Conservation (phyloP, 2,888 invertebrate species). For the Caenorhabditis sp. region DNA sequence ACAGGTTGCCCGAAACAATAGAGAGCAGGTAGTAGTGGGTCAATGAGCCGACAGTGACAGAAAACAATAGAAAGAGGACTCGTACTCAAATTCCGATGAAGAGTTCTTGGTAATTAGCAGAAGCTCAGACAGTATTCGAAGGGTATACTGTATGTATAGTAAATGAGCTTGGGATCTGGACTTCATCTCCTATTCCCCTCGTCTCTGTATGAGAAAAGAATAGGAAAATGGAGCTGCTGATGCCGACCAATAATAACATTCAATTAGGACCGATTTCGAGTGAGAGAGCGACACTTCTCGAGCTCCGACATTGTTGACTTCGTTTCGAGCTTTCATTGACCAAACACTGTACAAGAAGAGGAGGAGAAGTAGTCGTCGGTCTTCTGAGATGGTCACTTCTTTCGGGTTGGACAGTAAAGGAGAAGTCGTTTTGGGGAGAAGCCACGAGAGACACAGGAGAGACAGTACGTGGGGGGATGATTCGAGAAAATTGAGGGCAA, state of each 20-base stretch:
- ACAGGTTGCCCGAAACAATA: slow-evolving; percentile 25
- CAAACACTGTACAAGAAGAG: slow-evolving; percentile 1
- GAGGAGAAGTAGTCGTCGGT: neutral
- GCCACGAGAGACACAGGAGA: slow-evolving; percentile 23
- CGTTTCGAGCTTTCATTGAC: slow-evolving; percentile 8
- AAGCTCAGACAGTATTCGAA: neutral
- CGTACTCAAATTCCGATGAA: slow-evolving; percentile 34
- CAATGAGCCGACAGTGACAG: slow-evolving; percentile 27
- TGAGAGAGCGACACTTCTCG: slow-evolving; percentile 2
- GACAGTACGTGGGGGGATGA: slow-evolving; percentile 7
- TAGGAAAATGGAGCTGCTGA: slow-evolving; percentile 20
- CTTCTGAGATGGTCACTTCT: slow-evolving; percentile 22
- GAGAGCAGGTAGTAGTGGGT: slow-evolving; percentile 33
- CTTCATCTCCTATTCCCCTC: neutral
- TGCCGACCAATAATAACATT: slow-evolving; percentile 55
- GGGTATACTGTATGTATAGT: slow-evolving; percentile 10
- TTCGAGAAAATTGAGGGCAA: slow-evolving; percentile 58
- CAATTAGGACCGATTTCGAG: slow-evolving; percentile 56
- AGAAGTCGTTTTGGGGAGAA: slow-evolving; percentile 26
- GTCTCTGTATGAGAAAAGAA: neutral
- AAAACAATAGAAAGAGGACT: slow-evolving; percentile 18
- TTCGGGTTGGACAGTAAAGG: slow-evolving; percentile 4
- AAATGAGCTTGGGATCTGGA: slow-evolving; percentile 4
- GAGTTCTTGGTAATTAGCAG: slow-evolving; percentile 1
- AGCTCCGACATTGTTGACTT: slow-evolving; percentile 36